Percentiles rank a stretch among this genome's conserved stretches.
These are phyloP conservation scores for Brachycybe producta DNA, from an alignment of 2,888 invertebrate genomes.

Conservation along the genomic window DNA sequence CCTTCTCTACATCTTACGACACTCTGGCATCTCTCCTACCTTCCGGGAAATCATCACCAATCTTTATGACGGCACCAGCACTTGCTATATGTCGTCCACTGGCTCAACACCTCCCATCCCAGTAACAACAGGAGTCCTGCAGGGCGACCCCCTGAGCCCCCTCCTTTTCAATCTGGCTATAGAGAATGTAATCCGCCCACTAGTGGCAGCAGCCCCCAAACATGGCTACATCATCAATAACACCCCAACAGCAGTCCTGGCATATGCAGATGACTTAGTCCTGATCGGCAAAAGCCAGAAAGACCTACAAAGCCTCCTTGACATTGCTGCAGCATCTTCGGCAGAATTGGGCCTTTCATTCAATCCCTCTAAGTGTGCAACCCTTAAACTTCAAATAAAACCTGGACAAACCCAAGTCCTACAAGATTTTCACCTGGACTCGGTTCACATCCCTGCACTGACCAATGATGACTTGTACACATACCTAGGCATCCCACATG, in stretches of 20 bases:
- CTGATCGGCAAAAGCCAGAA: constrained; percentile 16
- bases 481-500: neutral
- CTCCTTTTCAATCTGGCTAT: constrained; percentile 30
- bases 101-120: constrained; percentile 23
- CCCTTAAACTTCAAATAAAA: neutral
- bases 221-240: too few relatives aligned
- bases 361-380: neutral
- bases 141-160: constrained; percentile 30
- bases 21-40: too few relatives aligned
- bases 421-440: neutral
- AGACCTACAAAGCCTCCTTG: constrained; percentile 17
- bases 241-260: neutral
- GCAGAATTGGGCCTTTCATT: neutral
- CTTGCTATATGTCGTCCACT: constrained; percentile 19
- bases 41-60: constrained; percentile 18
- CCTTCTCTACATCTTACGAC: neutral
- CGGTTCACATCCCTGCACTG: neutral
- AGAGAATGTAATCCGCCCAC: too few relatives aligned
- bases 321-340: too few relatives aligned
- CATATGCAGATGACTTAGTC: constrained; percentile 25
- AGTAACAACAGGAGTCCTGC: constrained; percentile 27
- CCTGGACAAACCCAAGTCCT: neutral
- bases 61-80: constrained; percentile 21
- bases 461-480: neutral
- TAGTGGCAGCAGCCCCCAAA: too few relatives aligned